Conservation (phyloP, 1,140 invertebrate genomes). For the Halyomorpha halys region DNA sequence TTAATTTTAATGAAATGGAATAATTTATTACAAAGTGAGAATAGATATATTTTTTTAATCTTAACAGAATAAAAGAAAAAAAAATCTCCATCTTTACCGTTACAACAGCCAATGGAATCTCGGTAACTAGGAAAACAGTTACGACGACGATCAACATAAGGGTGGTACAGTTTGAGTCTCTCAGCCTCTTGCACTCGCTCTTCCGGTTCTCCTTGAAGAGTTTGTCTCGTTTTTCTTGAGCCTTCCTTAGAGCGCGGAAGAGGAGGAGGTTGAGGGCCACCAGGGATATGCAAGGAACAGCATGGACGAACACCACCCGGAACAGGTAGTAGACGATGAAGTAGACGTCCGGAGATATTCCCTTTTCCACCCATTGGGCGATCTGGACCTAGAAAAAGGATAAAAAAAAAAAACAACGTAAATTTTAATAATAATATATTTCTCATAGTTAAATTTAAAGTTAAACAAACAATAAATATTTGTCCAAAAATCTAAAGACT, state of each 20-base stretch:
- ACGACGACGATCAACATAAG: constrained; percentile 93
- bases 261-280: constrained; percentile 81
- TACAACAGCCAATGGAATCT: constrained; percentile 82
- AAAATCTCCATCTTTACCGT: constrained; percentile 38
- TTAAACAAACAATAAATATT: no score
- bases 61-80: no score
- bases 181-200: constrained; percentile 67
- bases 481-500: no score
- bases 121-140: constrained; percentile 78
- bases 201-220: constrained; percentile 73
- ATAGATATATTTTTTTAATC: no score
- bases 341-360: constrained; percentile 57
- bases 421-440: no score
- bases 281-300: constrained; percentile 77
- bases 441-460: no score
- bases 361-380: constrained; percentile 53
- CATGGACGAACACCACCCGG: constrained; percentile 79
- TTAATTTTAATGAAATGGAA: no score
- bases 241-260: constrained; percentile 70
- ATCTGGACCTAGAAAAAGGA: constrained; percentile 38
- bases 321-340: constrained; percentile 74
- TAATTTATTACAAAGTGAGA: no score
- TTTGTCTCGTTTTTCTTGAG: constrained; percentile 65
- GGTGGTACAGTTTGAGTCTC: constrained; percentile 84
- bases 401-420: no score